Conservation (phyloP, 2,113 vertebrate species). For the Alethe diademata region DNA sequence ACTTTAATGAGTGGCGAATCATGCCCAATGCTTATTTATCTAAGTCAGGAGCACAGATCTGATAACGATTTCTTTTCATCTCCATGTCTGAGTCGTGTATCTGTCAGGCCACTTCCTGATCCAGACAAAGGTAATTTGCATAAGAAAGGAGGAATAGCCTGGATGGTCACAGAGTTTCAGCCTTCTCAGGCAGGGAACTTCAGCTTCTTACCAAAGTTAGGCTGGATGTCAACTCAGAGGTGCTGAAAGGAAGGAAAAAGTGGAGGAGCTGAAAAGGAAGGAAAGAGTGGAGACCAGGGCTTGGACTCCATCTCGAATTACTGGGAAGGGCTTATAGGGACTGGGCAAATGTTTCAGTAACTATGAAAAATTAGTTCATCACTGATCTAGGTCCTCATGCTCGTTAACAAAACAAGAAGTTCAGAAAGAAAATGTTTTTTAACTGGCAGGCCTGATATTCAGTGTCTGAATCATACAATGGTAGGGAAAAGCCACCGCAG, state of each 20-base stretch:
- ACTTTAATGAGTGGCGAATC: slow-evolving; percentile 59
- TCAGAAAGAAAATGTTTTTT: neutral
- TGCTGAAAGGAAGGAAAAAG: neutral
- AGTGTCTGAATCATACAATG: neutral
- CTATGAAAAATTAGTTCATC: neutral
- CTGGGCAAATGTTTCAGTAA: neutral
- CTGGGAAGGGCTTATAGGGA: neutral
- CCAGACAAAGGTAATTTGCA: slow-evolving; percentile 27
- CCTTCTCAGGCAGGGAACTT: neutral
- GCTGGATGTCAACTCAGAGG: neutral
- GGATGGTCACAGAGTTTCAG: slow-evolving; percentile 12
- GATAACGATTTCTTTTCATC: slow-evolving; percentile 44
- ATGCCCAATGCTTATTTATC: slow-evolving; percentile 66
- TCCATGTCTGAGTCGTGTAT: neutral
- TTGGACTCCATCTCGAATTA: neutral
- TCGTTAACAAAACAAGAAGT: neutral
- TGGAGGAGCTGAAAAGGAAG: neutral
- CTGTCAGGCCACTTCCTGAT: slow-evolving; percentile 35
- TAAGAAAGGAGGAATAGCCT: neutral
- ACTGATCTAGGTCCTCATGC: neutral
- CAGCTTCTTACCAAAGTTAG: neutral
- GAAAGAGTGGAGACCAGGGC: neutral
- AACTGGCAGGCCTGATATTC: neutral
- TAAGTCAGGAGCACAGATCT: slow-evolving; percentile 61
- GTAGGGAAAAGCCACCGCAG: neutral